A percentile compares a stretch with the other conserved stretches of the same genome.
phyloP scores from a whole-genome alignment of 2,113 vertebrate genomes.

The Rynchops niger region DNA sequence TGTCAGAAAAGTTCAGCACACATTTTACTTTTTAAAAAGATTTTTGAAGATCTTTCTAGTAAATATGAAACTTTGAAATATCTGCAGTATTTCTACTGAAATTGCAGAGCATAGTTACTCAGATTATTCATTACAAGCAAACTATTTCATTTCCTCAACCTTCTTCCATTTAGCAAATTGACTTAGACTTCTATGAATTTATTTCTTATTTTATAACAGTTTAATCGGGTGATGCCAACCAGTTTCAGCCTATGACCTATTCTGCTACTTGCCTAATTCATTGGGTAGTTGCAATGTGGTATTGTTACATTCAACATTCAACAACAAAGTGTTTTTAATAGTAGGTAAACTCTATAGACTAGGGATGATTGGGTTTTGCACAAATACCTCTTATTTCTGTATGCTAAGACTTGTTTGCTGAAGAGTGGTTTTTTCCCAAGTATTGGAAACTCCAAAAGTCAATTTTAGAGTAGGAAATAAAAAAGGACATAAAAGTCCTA shows the following conservation, averaged over 20 bases:
- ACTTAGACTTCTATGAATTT: neutral
- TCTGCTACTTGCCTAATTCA: neutral
- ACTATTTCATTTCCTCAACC: neutral
- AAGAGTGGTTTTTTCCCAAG: neutral
- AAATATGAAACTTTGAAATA: conserved; percentile 62
- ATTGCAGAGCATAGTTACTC: neutral
- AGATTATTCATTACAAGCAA: neutral
- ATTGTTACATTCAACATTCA: neutral
- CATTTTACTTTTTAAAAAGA: conserved; percentile 62
- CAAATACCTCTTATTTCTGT: neutral
- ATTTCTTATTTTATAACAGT: neutral
- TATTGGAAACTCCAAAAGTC: neutral
- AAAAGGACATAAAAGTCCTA: neutral
- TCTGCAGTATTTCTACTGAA: conserved; percentile 22
- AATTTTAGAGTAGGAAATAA: neutral
- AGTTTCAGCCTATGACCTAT: neutral
- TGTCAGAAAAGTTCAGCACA: conserved; percentile 70
- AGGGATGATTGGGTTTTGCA: neutral
- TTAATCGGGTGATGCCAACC: neutral
- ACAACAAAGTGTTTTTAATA: neutral
- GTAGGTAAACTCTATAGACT: neutral
- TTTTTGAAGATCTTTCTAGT: conserved; percentile 40
- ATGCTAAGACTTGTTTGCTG: neutral
- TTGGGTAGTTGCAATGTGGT: neutral
- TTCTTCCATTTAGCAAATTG: neutral